A percentile compares a stretch with the other conserved stretches of the same genome.
phyloP scores from a whole-genome alignment of 1,140 invertebrate genomes.

The Hyles euphorbiae region DNA sequence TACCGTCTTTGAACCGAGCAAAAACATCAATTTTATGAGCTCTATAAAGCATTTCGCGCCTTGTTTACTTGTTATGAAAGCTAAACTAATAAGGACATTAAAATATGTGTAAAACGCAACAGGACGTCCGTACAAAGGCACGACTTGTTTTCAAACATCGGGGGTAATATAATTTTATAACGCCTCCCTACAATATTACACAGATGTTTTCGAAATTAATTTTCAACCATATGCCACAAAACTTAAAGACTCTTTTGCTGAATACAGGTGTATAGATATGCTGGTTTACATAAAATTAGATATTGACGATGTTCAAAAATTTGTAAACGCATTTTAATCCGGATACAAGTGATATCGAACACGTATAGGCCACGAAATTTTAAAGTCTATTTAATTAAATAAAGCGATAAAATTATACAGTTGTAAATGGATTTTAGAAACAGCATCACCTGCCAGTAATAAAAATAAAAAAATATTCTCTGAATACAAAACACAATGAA shows the following conservation, averaged over 20 bases:
- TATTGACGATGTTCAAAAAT: too few relatives aligned
- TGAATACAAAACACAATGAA: too few relatives aligned
- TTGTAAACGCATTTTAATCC: conserved; percentile 22
- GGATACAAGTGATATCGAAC: conserved; percentile 19
- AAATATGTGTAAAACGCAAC: conserved; percentile 45
- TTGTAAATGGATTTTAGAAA: too few relatives aligned
- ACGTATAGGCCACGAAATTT: conserved; percentile 27
- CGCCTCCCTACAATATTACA: conserved; percentile 8
- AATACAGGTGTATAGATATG: too few relatives aligned
- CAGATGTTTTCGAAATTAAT: too few relatives aligned
- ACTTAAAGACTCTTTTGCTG: too few relatives aligned
- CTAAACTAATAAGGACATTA: conserved; percentile 56
- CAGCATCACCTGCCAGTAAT: too few relatives aligned
- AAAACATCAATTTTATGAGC: conserved; percentile 36
- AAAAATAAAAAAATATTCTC: too few relatives aligned
- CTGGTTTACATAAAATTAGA: too few relatives aligned
- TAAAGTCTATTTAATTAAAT: conserved; percentile 16
- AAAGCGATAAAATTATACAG: conserved; percentile 44
- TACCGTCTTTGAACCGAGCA: conserved; percentile 19
- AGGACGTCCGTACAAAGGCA: conserved; percentile 39
- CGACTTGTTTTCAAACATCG: conserved; percentile 51
- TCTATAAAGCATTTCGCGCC: conserved; percentile 45
- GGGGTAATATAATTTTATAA: conserved; percentile 52
- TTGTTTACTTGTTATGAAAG: conserved; percentile 52
- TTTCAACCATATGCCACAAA: too few relatives aligned